A percentile compares a stretch with the other conserved stretches of the same genome.
These are phyloP conservation scores for Oreochromis aureus DNA, from an alignment of 2,113 vertebrate species.

Conservation along the genomic window DNA sequence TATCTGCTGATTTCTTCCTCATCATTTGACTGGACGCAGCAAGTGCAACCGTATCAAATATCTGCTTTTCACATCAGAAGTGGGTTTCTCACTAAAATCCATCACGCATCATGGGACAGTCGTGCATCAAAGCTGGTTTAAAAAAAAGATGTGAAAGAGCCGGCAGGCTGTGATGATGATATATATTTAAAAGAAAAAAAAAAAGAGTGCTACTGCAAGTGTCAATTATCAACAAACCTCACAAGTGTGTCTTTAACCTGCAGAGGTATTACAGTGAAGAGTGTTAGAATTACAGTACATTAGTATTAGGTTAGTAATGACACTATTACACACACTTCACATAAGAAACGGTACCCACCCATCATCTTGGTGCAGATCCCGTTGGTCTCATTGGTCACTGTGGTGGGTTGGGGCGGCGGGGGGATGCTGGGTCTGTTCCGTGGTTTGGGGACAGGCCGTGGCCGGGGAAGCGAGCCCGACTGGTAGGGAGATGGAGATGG, in stretches of 20 bases:
- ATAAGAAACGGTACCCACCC: conserved; percentile 71
- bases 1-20: not conserved
- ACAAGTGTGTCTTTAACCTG: conserved; percentile 81
- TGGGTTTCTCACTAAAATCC: not conserved
- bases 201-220: conserved; percentile 46
- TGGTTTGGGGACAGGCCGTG: conserved; percentile 88
- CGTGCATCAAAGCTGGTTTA: not conserved
- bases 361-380: conserved; percentile 72
- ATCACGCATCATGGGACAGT: not conserved
- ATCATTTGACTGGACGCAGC: not conserved
- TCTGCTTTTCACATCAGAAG: not conserved
- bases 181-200: not conserved
- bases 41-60: not conserved
- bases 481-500: conserved; percentile 55
- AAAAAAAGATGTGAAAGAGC: not conserved
- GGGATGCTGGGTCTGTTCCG: conserved; percentile 87
- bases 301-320: not conserved
- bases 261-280: conserved; percentile 75
- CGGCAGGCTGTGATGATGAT: conserved; percentile 33
- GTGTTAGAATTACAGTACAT: conserved; percentile 62
- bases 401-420: conserved; percentile 84
- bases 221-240: conserved; percentile 80
- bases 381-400: conserved; percentile 35
- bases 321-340: not conserved
- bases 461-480: conserved; percentile 79